phyloP scores from a whole-genome alignment of 2,888 invertebrate species.

The Boloria euphrosyne region DNA sequence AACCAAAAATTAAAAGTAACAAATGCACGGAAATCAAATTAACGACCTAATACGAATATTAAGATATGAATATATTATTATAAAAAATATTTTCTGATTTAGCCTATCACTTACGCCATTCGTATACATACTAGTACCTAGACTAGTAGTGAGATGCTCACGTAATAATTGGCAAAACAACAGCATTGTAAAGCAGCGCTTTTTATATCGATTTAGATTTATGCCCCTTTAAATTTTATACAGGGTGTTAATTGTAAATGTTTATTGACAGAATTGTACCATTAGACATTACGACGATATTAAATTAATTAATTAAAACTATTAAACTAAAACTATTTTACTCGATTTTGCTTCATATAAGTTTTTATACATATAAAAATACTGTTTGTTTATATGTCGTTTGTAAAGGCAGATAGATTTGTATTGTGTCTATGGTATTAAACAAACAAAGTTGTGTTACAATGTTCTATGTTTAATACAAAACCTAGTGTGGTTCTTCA shows the following conservation, averaged over 20 bases:
- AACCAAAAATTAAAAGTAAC: too few species aligned
- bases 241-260: conserved; percentile 6
- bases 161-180: conserved; percentile 46
- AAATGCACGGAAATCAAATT: background rate
- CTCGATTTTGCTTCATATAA: too few species aligned
- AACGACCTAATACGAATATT: background rate
- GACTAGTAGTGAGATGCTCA: conserved; percentile 43
- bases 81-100: background rate
- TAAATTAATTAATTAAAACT: background rate
- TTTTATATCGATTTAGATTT: conserved; percentile 36
- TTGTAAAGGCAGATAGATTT: too few species aligned
- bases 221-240: conserved; percentile 27
- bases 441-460: too few species aligned
- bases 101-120: conserved; percentile 36
- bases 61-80: background rate
- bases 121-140: conserved; percentile 36
- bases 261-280: background rate
- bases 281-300: background rate
- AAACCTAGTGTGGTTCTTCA: background rate
- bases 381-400: too few species aligned
- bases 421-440: too few species aligned
- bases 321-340: background rate
- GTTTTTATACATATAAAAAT: too few species aligned
- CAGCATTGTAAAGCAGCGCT: conserved; percentile 37
- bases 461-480: background rate